Evolutionary conservation across 2,113 vertebrate species (phyloP).

Genomic region (Paracanthobrama guichenoti): DNA sequence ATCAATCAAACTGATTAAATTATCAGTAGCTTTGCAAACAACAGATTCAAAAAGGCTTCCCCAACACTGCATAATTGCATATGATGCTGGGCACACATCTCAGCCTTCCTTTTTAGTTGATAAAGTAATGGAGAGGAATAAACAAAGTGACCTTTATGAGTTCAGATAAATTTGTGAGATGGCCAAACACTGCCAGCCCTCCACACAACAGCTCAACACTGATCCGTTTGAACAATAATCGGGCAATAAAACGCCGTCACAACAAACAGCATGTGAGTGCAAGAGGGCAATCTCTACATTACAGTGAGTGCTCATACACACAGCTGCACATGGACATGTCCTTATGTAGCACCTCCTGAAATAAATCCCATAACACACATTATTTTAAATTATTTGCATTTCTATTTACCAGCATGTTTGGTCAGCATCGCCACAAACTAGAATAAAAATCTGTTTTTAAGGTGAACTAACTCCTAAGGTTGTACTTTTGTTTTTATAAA

Average conservation of each 20-base stretch:
- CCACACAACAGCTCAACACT: neutral
- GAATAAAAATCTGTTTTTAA: neutral
- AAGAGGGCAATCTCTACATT: neutral
- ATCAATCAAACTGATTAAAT: no score
- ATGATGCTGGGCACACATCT: neutral
- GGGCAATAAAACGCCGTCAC: neutral
- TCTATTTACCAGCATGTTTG: neutral
- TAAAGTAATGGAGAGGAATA: neutral
- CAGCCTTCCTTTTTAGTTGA: neutral
- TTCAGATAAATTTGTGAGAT: neutral
- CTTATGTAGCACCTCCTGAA: neutral
- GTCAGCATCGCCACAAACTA: neutral
- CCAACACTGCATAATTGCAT: neutral
- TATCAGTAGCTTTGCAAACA: neutral
- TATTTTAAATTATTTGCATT: neutral
- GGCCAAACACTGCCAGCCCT: neutral
- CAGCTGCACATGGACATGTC: neutral
- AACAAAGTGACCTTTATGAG: neutral
- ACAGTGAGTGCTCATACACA: neutral
- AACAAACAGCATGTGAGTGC: conserved; percentile 13
- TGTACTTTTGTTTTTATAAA: neutral
- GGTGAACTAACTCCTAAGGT: neutral
- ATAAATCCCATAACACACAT: neutral
- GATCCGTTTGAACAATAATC: neutral
- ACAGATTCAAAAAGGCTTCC: neutral